These are phyloP conservation scores for Acrossocheilus fasciatus DNA, from an alignment of 2,797 vertebrate genomes.

Conservation along the genomic window DNA sequence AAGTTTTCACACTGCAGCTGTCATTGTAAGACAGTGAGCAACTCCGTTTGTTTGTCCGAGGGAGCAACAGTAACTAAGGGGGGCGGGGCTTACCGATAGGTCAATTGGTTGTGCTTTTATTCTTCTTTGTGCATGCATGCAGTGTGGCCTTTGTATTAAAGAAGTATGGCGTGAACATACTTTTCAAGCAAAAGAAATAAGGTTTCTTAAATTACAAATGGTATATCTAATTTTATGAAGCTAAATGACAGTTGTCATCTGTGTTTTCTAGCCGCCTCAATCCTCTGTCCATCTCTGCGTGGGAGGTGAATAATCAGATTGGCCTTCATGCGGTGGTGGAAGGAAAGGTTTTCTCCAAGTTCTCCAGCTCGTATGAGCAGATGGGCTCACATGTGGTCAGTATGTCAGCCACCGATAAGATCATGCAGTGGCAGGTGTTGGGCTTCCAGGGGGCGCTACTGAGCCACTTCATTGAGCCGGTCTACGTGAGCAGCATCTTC, in stretches of 20 bases:
- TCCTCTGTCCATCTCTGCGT: slow-evolving; percentile 86
- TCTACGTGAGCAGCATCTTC: slow-evolving; percentile 89
- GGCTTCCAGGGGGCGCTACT: slow-evolving; percentile 93
- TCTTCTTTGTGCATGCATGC: neutral
- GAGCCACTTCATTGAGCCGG: slow-evolving; percentile 92
- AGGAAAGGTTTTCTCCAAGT: slow-evolving; percentile 89
- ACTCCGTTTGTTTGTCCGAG: too few species aligned
- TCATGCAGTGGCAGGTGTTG: slow-evolving; percentile 93
- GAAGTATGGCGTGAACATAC: neutral
- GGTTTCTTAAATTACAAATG: neutral
- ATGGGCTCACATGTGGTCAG: slow-evolving; percentile 80
- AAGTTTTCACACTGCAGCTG: too few species aligned
- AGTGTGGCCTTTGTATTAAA: neutral
- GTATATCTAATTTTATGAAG: neutral
- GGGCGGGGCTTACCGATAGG: too few species aligned
- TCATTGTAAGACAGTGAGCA: too few species aligned
- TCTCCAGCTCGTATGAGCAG: slow-evolving; percentile 77
- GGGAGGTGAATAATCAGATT: slow-evolving; percentile 86
- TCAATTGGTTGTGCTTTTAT: neutral
- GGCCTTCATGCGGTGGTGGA: slow-evolving; percentile 88
- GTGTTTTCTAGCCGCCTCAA: slow-evolving; percentile 78
- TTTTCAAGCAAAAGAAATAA: neutral
- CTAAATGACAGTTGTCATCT: neutral
- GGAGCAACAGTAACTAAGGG: too few species aligned
- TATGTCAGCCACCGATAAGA: slow-evolving; percentile 92